Evolutionary conservation across 2,113 vertebrate genomes (phyloP).

Genomic region (Pseudopipra pipra): DNA sequence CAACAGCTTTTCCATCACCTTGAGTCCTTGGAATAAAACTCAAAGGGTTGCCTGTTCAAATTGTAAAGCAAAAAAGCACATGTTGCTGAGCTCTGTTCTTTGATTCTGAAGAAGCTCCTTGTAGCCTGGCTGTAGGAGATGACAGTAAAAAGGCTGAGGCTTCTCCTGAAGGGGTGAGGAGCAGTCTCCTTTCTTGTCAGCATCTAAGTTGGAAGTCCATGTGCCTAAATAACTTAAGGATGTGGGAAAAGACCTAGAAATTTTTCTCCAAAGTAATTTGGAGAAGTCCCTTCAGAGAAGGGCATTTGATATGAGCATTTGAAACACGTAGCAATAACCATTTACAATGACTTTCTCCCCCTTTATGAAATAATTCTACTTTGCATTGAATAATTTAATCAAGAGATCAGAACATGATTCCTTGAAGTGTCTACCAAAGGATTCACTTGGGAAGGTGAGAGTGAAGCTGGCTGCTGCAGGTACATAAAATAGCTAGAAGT

Average conservation of each 20-base stretch:
- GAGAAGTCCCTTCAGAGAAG: neutral
- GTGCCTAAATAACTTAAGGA: neutral
- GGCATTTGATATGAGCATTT: neutral
- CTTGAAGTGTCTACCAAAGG: neutral
- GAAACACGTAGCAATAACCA: neutral
- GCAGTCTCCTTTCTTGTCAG: neutral
- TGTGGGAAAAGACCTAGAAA: neutral
- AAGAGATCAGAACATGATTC: neutral
- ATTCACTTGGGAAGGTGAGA: neutral
- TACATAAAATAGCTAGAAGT: neutral
- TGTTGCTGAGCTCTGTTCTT: neutral
- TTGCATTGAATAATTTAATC: neutral
- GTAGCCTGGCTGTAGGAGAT: neutral
- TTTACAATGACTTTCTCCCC: rapidly evolving
- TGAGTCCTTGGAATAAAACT: neutral
- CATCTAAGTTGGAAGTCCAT: neutral
- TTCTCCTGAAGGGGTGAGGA: neutral
- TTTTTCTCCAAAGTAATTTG: neutral
- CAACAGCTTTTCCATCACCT: neutral
- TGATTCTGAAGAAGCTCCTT: neutral
- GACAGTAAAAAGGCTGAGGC: neutral
- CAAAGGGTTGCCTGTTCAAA: neutral
- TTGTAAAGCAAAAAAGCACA: neutral
- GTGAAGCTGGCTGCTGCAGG: neutral
- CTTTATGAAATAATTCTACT: neutral